Evolutionary conservation across 1,140 invertebrate species (phyloP), one percentile per base, ranked within the genome.

Genomic region (Euschistus heros): DNA sequence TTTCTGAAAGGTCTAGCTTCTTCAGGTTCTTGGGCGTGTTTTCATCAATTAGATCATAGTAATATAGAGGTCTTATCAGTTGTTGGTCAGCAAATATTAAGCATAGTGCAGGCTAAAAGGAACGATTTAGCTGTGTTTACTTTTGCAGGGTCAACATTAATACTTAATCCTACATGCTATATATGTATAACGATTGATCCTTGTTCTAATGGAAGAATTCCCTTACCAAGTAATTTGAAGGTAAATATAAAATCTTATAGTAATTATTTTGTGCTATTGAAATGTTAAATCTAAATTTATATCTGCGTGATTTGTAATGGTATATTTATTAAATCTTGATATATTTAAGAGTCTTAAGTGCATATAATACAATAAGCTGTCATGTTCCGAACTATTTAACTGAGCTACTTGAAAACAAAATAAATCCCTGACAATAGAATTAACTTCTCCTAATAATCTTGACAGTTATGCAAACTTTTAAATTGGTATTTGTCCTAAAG

Each of bases 111-210:
- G 77, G 91, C 89, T 24, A 86, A 94, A 8, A 80, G 86, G 46
- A 82, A 79, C 44, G 79, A 87, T 62, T 68, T 83, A 2, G 79
- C 85, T 42, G 87, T 79, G 57, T 90, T 94, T 72, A 76, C 86
- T 59, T 94, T 95, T 74, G 91, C 94, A 77, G 91, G 91, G 1
- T 88, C 87, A 0, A 88, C 92, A 73, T 73, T 95, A 4, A 80
- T 73, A 0, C 74, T 95, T 2, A 91, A 93, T 75, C 82, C 86
- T 0, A 82, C 86, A 8, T 91, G 89, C 70, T 91, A 91, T 66
- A 87, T 93, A 0, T 94, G 91, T 71, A 94, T 96, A 66, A 95
- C 92, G 0, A 94, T 95, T 91, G 95, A 94, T 77, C 91, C 92
- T 1, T 87, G 91, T 46, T 94, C 95, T 72, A 90, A 89, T 8